A percentile compares a stretch with the other conserved stretches of the same genome.
phyloP scores from a whole-genome alignment of 2,888 invertebrate genomes.

The Punctoribates punctum region DNA sequence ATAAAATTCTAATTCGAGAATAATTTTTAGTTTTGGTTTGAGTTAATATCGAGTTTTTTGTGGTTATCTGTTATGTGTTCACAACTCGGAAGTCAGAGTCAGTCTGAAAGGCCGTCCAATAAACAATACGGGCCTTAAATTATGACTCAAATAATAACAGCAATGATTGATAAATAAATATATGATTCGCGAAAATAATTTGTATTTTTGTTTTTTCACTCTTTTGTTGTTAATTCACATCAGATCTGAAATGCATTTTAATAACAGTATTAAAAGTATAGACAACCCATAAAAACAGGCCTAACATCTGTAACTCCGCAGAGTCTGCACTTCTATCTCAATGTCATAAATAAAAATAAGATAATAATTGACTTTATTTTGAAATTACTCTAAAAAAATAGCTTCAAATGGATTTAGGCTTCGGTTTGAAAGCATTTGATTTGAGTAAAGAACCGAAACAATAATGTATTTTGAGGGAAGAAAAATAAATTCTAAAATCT shows the following conservation, averaged over 20 bases:
- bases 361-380: not conserved
- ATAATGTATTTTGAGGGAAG: no score
- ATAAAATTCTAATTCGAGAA: not conserved
- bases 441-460: no score
- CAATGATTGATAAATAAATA: no score
- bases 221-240: not conserved
- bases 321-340: slow-evolving; percentile 21
- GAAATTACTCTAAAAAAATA: no score
- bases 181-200: not conserved
- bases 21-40: not conserved
- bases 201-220: not conserved
- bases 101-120: no score
- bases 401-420: no score
- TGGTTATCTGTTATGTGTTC: not conserved
- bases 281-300: not conserved
- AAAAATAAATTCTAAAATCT: no score
- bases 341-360: slow-evolving; percentile 27
- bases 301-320: not conserved
- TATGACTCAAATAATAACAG: no score
- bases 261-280: not conserved
- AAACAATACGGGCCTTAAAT: no score
- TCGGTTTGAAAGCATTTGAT: no score
- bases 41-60: not conserved
- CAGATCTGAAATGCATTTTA: not conserved
- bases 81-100: not conserved